phyloP scores from a whole-genome alignment of 2,888 invertebrate genomes.

The Pyralis farinalis region DNA sequence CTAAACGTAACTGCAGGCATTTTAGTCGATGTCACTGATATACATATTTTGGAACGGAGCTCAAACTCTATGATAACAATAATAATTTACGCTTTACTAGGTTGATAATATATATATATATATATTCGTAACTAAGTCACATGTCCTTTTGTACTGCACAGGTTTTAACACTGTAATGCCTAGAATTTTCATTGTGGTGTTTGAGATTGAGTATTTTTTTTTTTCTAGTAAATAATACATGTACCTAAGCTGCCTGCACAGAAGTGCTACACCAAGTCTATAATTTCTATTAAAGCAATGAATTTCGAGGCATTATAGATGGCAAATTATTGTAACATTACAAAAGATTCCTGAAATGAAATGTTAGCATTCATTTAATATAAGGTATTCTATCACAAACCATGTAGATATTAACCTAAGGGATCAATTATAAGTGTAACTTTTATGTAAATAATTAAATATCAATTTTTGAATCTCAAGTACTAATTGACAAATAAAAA shows the following conservation, averaged over 20 bases:
- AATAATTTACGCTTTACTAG: conserved; percentile 75
- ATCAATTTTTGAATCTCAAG: conserved; percentile 33
- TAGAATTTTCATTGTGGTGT: conserved; percentile 2
- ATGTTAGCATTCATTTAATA: conserved; percentile 7
- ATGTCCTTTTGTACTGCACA: conserved; percentile 58
- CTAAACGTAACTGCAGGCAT: conserved; percentile 13
- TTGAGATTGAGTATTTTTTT: no score
- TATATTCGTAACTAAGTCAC: conserved; percentile 36
- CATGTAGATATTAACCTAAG: conserved; percentile 70
- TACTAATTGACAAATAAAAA: conserved; percentile 13
- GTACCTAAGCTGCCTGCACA: neutral
- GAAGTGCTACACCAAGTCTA: neutral
- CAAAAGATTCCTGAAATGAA: conserved; percentile 12
- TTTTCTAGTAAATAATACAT: no score
- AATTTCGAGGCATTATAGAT: conserved; percentile 1
- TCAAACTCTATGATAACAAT: conserved; percentile 63
- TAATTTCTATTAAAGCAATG: neutral
- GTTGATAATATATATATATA: conserved; percentile 31
- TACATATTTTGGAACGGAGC: conserved; percentile 27
- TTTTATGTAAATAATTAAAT: conserved; percentile 47
- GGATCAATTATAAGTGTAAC: conserved; percentile 69
- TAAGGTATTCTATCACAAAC: conserved; percentile 42
- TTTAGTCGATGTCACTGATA: conserved; percentile 15
- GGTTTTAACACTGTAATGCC: conserved; percentile 20
- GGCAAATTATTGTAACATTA: conserved; percentile 4